Percentiles rank a stretch among this genome's conserved stretches.
Evolutionary conservation across 2,113 vertebrate genomes (phyloP).

Genomic region (Corynorhinus townsendii): DNA sequence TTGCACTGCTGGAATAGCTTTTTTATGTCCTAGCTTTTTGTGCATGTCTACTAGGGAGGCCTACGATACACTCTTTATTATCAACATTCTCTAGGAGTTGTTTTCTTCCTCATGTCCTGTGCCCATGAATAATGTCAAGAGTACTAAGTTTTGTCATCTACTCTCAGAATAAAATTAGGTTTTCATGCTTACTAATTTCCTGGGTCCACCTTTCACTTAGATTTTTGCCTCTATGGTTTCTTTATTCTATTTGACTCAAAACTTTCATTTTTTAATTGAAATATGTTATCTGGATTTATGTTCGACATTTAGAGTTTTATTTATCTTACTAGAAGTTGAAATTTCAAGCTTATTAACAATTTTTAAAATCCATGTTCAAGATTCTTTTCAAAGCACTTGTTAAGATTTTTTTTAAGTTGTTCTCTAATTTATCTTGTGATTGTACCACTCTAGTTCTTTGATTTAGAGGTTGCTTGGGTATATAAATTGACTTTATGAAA

Average conservation of each 20-base stretch:
- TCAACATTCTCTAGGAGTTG: not conserved
- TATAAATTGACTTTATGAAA: slow-evolving; percentile 47
- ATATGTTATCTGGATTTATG: not conserved
- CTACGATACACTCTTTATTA: not conserved
- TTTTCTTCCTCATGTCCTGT: not conserved
- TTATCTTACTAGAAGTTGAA: slow-evolving; percentile 12
- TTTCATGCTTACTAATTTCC: not conserved
- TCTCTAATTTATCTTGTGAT: slow-evolving; percentile 20
- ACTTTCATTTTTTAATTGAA: slow-evolving; percentile 31
- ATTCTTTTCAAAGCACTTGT: not conserved
- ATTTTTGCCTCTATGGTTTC: not conserved
- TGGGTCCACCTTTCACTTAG: not conserved
- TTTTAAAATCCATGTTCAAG: not conserved
- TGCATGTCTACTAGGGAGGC: not conserved
- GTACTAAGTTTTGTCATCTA: not conserved
- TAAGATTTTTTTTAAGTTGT: not conserved
- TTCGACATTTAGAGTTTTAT: not conserved
- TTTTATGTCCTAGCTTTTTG: not conserved
- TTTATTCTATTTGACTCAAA: not conserved
- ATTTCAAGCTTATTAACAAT: slow-evolving; percentile 23
- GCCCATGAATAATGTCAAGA: not conserved
- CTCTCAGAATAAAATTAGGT: not conserved
- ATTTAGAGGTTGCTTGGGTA: slow-evolving; percentile 22
- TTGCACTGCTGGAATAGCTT: not conserved
- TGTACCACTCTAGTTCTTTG: slow-evolving; percentile 6